Conservation (phyloP, 2,113 vertebrate genomes). For the Toxostoma redivivum region DNA sequence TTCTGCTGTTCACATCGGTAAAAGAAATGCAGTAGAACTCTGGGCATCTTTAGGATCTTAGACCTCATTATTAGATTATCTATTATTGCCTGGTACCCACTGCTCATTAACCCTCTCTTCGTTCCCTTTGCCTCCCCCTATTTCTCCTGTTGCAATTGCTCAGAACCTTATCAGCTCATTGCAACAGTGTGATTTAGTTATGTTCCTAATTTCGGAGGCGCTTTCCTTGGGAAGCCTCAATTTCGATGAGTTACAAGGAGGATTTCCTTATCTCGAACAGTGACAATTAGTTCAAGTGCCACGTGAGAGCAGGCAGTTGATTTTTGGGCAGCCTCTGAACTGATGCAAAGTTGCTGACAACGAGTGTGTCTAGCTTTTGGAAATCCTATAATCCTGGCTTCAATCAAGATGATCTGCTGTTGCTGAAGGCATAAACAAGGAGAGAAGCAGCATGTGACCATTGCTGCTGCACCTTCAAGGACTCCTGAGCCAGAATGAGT, state of each 20-base stretch:
- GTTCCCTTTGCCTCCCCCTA: neutral
- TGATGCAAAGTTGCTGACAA: slow-evolving; percentile 52
- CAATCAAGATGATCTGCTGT: slow-evolving; percentile 49
- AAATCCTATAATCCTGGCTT: slow-evolving; percentile 63
- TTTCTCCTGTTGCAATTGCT: neutral
- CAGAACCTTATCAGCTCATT: neutral
- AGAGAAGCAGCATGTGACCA: slow-evolving; percentile 16
- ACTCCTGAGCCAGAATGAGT: neutral
- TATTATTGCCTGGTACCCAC: neutral
- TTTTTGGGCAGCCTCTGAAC: slow-evolving; percentile 47
- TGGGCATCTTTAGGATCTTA: neutral
- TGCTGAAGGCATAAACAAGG: slow-evolving; percentile 60
- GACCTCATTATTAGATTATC: neutral
- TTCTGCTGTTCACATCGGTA: neutral
- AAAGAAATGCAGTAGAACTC: neutral
- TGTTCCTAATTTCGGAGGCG: neutral
- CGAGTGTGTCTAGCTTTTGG: slow-evolving; percentile 37
- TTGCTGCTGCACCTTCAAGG: slow-evolving; percentile 27
- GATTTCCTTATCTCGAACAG: slow-evolving; percentile 35
- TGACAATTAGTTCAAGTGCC: slow-evolving; percentile 42
- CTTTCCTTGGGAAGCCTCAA: slow-evolving; percentile 8
- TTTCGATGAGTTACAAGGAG: neutral
- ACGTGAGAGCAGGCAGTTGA: neutral
- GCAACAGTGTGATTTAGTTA: neutral
- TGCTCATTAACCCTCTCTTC: neutral